Conservation (phyloP, 2,797 vertebrate species). For the Hemibagrus guttatus region DNA sequence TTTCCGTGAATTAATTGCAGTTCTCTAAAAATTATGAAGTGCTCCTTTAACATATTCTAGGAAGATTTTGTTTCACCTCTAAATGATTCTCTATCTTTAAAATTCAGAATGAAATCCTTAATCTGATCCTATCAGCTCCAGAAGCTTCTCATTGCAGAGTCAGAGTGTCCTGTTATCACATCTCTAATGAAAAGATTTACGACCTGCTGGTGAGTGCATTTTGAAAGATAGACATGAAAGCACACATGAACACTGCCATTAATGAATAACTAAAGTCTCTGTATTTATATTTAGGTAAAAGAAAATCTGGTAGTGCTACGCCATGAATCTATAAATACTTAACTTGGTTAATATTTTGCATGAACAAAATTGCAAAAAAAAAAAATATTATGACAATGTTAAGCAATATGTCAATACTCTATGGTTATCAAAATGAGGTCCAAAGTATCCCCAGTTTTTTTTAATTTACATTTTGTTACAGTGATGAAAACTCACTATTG, state of each 20-base stretch:
- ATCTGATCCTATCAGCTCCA: conserved; percentile 50
- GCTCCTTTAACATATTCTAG: background rate
- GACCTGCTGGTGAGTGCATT: conserved; percentile 63
- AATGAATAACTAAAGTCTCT: background rate
- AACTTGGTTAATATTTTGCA: too few relatives aligned
- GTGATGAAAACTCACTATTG: too few relatives aligned
- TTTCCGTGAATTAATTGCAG: background rate
- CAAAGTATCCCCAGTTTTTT: background rate
- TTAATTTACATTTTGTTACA: too few relatives aligned
- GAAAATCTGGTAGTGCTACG: too few relatives aligned
- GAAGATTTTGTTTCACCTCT: background rate
- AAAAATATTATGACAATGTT: background rate
- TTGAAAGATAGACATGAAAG: background rate
- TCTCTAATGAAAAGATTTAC: conserved; percentile 66
- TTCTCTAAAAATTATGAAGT: background rate
- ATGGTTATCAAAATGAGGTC: background rate
- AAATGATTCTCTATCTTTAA: background rate
- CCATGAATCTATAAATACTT: too few relatives aligned
- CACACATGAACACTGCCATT: too few relatives aligned
- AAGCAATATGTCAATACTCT: background rate
- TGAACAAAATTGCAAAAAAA: too few relatives aligned
- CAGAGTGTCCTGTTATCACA: conserved; percentile 61
- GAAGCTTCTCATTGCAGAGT: conserved; percentile 51
- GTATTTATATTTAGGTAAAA: too few relatives aligned
- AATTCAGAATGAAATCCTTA: conserved; percentile 43